phyloP scores from a whole-genome alignment of 2,113 vertebrate species.

The Phylloscopus whistleri region DNA sequence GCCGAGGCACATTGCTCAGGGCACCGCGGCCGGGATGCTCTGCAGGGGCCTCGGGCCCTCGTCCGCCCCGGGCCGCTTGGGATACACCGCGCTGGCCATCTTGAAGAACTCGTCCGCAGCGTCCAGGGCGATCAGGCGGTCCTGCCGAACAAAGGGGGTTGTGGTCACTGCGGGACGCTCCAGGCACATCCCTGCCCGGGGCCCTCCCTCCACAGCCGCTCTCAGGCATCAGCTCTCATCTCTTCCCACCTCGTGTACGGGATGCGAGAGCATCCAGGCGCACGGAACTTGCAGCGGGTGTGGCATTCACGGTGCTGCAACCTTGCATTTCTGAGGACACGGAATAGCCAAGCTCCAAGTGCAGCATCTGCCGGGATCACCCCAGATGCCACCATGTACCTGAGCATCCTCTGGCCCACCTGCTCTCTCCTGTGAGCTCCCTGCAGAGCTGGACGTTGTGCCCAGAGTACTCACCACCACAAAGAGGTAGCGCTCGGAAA shows the following conservation, averaged over 20 bases:
- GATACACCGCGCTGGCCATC: conserved; percentile 81
- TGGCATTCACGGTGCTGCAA: not conserved
- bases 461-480: conserved; percentile 78
- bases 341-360: not conserved
- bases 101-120: conserved; percentile 88
- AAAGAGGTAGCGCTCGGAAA: conserved; percentile 82
- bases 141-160: conserved; percentile 57
- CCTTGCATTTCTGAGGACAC: not conserved
- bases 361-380: not conserved
- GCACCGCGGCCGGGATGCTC: not conserved
- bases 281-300: too few relatives aligned
- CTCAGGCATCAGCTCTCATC: not conserved
- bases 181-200: not conserved
- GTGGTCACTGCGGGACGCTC: not conserved
- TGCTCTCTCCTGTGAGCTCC: fast-evolving
- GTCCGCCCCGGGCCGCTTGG: conserved; percentile 59
- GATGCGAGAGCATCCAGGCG: not conserved
- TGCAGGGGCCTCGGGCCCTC: not conserved
- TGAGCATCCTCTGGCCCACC: not conserved
- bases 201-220: not conserved
- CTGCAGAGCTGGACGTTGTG: fast-evolving
- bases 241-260: not conserved
- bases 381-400: not conserved
- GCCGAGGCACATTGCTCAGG: not conserved
- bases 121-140: conserved; percentile 87